Evolutionary conservation across 2,113 vertebrate species (phyloP).

Genomic region (Sisor rabdophorus): DNA sequence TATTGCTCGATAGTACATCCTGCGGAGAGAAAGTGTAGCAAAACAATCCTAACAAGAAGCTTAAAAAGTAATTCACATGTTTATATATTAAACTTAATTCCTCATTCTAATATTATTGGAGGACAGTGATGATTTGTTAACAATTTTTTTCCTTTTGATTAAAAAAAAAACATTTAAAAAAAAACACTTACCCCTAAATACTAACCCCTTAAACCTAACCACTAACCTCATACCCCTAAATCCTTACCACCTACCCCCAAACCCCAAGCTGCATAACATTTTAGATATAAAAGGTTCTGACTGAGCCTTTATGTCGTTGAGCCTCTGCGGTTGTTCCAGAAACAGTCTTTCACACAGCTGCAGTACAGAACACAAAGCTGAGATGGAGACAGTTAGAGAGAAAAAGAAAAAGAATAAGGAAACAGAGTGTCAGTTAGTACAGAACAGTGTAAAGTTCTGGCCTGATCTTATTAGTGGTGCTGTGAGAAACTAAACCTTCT

Average conservation of each 20-base stretch:
- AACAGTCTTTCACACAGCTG: constrained; percentile 87
- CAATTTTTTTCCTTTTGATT: too few relatives aligned
- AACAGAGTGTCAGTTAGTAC: neutral
- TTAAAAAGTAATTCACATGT: too few relatives aligned
- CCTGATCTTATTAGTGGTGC: neutral
- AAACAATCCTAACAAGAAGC: too few relatives aligned
- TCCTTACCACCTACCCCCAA: neutral
- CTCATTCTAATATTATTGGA: too few relatives aligned
- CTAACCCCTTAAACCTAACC: too few relatives aligned
- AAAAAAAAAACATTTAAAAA: too few relatives aligned
- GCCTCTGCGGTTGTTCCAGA: constrained; percentile 81
- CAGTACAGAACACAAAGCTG: constrained; percentile 76
- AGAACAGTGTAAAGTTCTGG: neutral
- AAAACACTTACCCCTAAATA: too few relatives aligned
- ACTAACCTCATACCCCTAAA: too few relatives aligned
- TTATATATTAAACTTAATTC: too few relatives aligned
- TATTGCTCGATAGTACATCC: constrained; percentile 83
- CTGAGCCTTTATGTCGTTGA: constrained; percentile 84
- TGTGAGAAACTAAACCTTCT: constrained; percentile 75
- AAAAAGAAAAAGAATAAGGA: neutral
- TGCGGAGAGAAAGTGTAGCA: constrained; percentile 53
- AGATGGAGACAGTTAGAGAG: neutral
- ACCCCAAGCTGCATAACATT: neutral
- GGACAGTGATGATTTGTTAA: too few relatives aligned
- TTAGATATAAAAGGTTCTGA: constrained; percentile 58